These are phyloP conservation scores for Torymus texanus DNA, from an alignment of 2,888 invertebrate species.

Conservation along the genomic window DNA sequence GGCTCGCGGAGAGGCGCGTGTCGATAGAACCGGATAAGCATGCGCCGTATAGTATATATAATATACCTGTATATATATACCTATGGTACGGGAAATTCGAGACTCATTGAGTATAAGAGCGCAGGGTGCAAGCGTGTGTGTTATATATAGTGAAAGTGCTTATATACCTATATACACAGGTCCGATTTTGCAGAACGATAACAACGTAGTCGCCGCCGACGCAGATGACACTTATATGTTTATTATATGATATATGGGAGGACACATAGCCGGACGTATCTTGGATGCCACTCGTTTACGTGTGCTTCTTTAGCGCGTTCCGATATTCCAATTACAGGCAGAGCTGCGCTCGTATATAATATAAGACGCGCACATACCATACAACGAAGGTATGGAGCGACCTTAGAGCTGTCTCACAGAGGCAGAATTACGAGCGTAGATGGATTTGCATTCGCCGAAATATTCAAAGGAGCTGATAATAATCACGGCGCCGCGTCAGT, in stretches of 20 bases:
- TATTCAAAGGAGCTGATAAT: constrained; percentile 33
- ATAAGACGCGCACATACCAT: too few species aligned
- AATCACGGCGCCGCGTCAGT: neutral
- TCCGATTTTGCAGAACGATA: too few species aligned
- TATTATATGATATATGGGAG: too few species aligned
- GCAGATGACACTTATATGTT: too few species aligned
- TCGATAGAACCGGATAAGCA: constrained; percentile 27
- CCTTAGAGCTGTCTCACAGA: neutral
- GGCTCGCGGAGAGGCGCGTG: constrained; percentile 10
- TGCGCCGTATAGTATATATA: neutral
- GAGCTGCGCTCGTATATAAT: neutral
- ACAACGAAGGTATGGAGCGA: too few species aligned
- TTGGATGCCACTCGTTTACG: too few species aligned
- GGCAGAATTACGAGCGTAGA: neutral
- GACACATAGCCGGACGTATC: too few species aligned
- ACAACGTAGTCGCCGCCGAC: too few species aligned
- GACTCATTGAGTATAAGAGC: constrained; percentile 36
- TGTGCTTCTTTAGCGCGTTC: neutral
- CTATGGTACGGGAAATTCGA: constrained; percentile 27
- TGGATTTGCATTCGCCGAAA: constrained; percentile 34
- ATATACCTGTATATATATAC: too few species aligned
- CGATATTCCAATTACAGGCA: constrained; percentile 35
- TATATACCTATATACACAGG: too few species aligned
- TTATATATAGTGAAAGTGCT: constrained; percentile 62
- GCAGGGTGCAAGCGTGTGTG: constrained; percentile 56